Percentiles rank a stretch among this genome's conserved stretches.
These are phyloP conservation scores for Gymnocephalus cernua DNA, from an alignment of 2,113 vertebrate genomes.

Conservation along the genomic window DNA sequence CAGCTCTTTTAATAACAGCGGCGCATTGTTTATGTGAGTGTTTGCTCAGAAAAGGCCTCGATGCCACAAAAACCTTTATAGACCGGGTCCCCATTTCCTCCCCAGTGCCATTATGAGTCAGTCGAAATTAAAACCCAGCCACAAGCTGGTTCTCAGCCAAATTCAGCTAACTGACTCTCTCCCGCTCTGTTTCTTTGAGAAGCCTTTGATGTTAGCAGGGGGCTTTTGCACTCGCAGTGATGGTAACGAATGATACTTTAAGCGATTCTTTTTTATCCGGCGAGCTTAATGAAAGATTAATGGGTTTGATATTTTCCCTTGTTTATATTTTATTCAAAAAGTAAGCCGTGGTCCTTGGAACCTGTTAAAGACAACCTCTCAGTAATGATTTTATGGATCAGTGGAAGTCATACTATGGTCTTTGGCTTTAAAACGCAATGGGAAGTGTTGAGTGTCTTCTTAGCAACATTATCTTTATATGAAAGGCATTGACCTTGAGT, in stretches of 20 bases:
- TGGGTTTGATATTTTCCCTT: conserved; percentile 98
- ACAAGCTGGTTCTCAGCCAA: conserved; percentile 93
- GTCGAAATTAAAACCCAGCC: conserved; percentile 89
- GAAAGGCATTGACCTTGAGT: conserved; percentile 53
- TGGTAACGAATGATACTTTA: conserved; percentile 96
- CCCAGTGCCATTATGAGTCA: conserved; percentile 82
- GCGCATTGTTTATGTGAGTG: conserved; percentile 60
- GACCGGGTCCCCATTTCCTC: conserved; percentile 77
- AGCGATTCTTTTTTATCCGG: conserved; percentile 99
- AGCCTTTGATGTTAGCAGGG: conserved; percentile 98
- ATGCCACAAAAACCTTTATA: conserved; percentile 64
- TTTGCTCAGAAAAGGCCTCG: conserved; percentile 55
- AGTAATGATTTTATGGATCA: conserved; percentile 88
- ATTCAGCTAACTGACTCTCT: conserved; percentile 91
- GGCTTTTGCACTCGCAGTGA: conserved; percentile 91
- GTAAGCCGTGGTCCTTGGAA: conserved; percentile 84
- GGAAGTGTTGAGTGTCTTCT: conserved; percentile 66
- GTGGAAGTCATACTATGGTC: conserved; percentile 53
- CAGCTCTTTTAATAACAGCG: conserved; percentile 37
- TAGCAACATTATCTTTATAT: conserved; percentile 42
- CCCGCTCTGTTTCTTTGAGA: conserved; percentile 82
- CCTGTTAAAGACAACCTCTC: conserved; percentile 86
- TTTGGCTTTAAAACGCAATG: conserved; percentile 56
- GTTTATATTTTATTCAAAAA: conserved; percentile 91
- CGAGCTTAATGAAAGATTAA: conserved; percentile 99